Evolutionary conservation across 2,888 invertebrate genomes (phyloP).

Genomic region (Eupelmus urozonus): DNA sequence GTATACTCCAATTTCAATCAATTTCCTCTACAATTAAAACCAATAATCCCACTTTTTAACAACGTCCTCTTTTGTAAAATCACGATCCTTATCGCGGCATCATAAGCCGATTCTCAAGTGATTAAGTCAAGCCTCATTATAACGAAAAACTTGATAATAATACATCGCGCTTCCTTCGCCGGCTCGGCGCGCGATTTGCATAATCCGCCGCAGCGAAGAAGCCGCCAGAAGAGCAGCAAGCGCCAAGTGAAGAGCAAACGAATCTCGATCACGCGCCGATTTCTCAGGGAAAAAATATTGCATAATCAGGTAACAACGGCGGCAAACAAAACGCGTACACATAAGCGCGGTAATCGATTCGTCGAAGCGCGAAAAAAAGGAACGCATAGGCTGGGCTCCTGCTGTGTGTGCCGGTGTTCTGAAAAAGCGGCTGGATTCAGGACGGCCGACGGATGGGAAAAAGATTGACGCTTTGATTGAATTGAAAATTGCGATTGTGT

Average conservation of each 20-base stretch:
- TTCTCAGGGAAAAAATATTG: constrained; percentile 34
- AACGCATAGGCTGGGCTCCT: background rate
- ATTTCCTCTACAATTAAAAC: too few relatives aligned
- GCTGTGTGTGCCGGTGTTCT: too few relatives aligned
- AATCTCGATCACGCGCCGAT: constrained; percentile 1
- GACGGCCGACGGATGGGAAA: background rate
- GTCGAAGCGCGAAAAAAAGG: constrained; percentile 19
- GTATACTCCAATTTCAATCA: too few relatives aligned
- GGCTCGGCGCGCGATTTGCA: too few relatives aligned
- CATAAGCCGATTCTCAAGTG: too few relatives aligned
- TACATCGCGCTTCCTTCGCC: too few relatives aligned
- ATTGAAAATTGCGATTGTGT: background rate
- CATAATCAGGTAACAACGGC: background rate
- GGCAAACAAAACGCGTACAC: background rate
- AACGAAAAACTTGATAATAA: too few relatives aligned
- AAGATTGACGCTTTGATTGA: background rate
- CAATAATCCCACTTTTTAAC: constrained; percentile 5
- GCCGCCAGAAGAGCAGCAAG: too few relatives aligned
- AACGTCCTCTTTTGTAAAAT: too few relatives aligned
- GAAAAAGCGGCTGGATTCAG: background rate
- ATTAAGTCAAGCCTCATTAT: too few relatives aligned
- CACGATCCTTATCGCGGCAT: too few relatives aligned
- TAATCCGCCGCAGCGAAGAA: too few relatives aligned
- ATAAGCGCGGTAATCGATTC: constrained; percentile 8
- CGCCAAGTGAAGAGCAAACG: constrained; percentile 17